Evolutionary conservation across 2,888 invertebrate species (phyloP).

Genomic region (Andrena praecox): DNA sequence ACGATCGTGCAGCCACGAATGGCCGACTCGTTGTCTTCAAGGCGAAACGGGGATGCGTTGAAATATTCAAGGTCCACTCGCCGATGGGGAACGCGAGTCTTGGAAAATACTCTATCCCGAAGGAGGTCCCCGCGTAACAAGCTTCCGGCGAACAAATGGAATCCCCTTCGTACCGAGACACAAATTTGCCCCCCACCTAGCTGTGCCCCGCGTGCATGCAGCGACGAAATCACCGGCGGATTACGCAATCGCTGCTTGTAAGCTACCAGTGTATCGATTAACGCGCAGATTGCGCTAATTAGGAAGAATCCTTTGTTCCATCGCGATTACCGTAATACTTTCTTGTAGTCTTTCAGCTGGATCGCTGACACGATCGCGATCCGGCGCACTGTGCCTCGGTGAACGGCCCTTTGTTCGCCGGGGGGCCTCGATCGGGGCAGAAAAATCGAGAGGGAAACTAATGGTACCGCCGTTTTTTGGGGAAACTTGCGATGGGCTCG

Average conservation of each 20-base stretch:
- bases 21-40: constrained; percentile 25
- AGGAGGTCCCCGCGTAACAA: constrained; percentile 28
- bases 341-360: neutral
- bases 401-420: neutral
- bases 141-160: constrained; percentile 23
- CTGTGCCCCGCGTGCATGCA: too few relatives aligned
- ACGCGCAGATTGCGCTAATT: neutral
- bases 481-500: too few relatives aligned
- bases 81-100: constrained; percentile 20
- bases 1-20: constrained; percentile 23
- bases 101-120: constrained; percentile 48
- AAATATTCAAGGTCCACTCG: constrained; percentile 65
- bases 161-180: too few relatives aligned
- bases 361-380: neutral
- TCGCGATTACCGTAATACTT: neutral
- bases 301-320: constrained; percentile 1
- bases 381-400: neutral
- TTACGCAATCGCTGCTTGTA: constrained; percentile 15
- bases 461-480: neutral
- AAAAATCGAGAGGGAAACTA: neutral
- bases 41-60: constrained; percentile 52
- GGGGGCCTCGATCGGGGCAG: neutral
- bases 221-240: constrained; percentile 12
- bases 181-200: too few relatives aligned
- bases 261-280: constrained; percentile 6